Conservation (phyloP, 2,797 vertebrate species). For the Limosa lapponica region DNA sequence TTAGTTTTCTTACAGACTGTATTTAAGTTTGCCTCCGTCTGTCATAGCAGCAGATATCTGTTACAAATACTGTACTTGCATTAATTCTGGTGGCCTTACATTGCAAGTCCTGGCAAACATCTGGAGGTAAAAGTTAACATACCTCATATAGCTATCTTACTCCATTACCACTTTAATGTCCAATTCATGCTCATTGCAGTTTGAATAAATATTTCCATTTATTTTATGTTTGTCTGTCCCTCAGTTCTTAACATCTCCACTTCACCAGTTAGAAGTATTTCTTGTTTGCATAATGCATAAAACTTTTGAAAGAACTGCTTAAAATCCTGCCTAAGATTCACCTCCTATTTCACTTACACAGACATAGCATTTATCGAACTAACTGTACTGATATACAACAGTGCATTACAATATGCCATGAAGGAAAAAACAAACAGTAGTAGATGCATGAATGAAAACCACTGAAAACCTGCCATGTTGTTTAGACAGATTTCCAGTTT, state of each 20-base stretch:
- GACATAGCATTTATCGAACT: neutral
- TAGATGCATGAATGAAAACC: neutral
- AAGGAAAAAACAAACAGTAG: neutral
- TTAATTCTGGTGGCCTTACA: neutral
- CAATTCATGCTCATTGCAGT: neutral
- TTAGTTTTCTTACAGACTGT: neutral
- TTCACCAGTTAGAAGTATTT: neutral
- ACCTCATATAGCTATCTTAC: neutral
- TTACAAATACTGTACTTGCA: neutral
- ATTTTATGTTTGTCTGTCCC: neutral
- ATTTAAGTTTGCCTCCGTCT: neutral
- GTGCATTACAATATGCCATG: rapidly evolving
- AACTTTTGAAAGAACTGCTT: neutral
- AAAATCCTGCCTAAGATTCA: neutral
- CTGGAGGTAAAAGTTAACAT: neutral
- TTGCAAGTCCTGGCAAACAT: neutral
- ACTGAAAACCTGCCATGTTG: neutral
- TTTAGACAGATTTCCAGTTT: neutral
- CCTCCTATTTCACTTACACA: neutral
- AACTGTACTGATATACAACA: neutral
- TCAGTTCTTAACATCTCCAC: neutral
- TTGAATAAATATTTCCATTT: neutral
- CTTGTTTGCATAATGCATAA: neutral
- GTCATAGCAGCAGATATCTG: neutral
- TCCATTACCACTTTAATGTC: neutral